Evolutionary conservation across 2,888 invertebrate species (phyloP).

Genomic region (Unio pictorum): DNA sequence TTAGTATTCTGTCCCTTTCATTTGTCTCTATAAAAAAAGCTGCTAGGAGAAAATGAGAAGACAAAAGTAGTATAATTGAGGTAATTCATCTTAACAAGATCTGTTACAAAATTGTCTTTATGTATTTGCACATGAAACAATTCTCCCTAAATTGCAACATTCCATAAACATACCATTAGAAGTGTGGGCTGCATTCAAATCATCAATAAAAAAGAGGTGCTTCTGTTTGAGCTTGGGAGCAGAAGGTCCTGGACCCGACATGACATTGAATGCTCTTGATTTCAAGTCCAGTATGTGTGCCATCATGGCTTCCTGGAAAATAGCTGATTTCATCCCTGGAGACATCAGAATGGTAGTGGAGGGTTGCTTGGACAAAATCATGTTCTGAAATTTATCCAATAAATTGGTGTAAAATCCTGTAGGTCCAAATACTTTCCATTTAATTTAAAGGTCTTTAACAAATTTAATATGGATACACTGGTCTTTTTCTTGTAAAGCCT

Average conservation of each 20-base stretch:
- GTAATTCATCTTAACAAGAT: no score
- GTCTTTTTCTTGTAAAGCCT: no score
- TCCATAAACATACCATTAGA: conserved; percentile 40
- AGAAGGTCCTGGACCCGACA: conserved; percentile 39
- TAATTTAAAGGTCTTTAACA: no score
- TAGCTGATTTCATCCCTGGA: conserved; percentile 53
- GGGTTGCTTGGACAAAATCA: conserved; percentile 55
- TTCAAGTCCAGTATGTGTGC: conserved; percentile 56
- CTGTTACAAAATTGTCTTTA: no score
- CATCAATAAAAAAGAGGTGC: conserved; percentile 68
- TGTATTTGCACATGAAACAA: no score
- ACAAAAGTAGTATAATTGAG: no score
- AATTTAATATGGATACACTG: no score
- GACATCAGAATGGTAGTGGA: conserved; percentile 62
- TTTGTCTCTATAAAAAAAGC: no score
- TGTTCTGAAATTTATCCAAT: conserved; percentile 41
- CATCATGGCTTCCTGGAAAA: conserved; percentile 56
- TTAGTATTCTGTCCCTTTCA: no score
- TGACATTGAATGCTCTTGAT: conserved; percentile 45
- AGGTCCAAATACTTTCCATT: not conserved
- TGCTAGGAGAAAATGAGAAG: no score
- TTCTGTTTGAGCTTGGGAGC: conserved; percentile 33
- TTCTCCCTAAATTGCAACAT: no score
- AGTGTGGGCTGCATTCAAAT: conserved; percentile 60
- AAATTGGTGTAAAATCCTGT: not conserved